Evolutionary conservation across 2,888 invertebrate species (phyloP), one percentile per base, ranked within the genome.

Genomic region (Aelia acuminata): DNA sequence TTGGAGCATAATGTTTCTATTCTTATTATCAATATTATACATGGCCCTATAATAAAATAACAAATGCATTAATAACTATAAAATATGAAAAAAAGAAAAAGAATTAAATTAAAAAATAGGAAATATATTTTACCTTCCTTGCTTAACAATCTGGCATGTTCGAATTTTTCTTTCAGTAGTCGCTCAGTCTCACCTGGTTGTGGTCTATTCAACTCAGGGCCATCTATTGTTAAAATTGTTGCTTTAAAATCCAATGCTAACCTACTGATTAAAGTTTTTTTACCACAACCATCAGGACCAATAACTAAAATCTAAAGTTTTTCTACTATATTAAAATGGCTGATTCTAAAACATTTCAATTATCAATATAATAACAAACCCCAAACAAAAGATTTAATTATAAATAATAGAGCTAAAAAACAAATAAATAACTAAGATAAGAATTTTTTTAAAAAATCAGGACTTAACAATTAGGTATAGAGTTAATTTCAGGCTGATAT

Each of bases 271-370:
- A 95, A 91, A 13, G 93, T 92, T 18, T 94, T 94, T 92, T 95
- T 95, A 31, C 95, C 94, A 91, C 94, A 93, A 11, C 95, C 95
- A 3, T 93, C 92, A 22, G 94, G 93, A 4, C 95, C 95, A 89
- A 93, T 92, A 88, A 94, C 91, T 85, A 94, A 91, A 2, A 94
- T 90, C 91, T 92, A 89, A 5, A 90, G 88, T n/a, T 90, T 22
- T 35, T 31, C 43, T 47, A 47, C n/a, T 13, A n/a, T 80, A 43
- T n/a, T 43, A 80, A 43, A 43, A 80, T 31, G 10, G 8, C 15
- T 35, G 15, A 10, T 70, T 70, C 35, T 18, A 70, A 35, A 35
- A 35, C 5, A 63, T 31, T 31, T 63, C 63, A 11, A 63, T 31
- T 15, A 63, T 63, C 15, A 57, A 53, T n/a, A 53, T 2, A n/a